These are phyloP conservation scores for Muscina levida DNA, from an alignment of 2,888 invertebrate genomes.

Conservation along the genomic window DNA sequence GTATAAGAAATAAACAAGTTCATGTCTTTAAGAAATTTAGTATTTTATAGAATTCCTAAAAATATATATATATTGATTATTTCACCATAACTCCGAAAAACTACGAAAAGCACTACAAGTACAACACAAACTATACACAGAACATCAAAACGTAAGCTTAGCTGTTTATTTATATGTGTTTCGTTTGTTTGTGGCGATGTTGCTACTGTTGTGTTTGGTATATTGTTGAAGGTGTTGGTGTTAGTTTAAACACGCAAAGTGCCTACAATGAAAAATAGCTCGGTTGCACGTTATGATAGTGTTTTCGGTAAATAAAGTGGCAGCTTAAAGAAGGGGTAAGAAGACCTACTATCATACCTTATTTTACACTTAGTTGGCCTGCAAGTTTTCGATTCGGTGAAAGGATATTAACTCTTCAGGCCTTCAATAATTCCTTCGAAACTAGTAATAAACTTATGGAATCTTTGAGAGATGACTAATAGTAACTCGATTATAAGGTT, in stretches of 20 bases:
- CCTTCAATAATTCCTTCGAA: no score
- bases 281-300: slow-evolving; percentile 72
- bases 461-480: no score
- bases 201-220: slow-evolving; percentile 13
- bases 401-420: no score
- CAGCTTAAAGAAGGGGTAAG: no score
- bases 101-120: no score
- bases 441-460: no score
- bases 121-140: not conserved
- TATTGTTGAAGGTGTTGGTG: slow-evolving; percentile 62
- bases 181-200: slow-evolving; percentile 30
- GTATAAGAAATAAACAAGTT: not conserved
- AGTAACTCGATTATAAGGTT: no score
- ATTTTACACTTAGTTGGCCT: no score
- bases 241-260: slow-evolving; percentile 76
- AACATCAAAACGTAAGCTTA: not conserved
- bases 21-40: slow-evolving; percentile 11
- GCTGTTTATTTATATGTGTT: slow-evolving; percentile 19
- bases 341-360: no score
- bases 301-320: not conserved
- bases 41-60: not conserved
- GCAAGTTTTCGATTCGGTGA: no score
- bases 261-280: slow-evolving; percentile 73
- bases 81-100: slow-evolving; percentile 5
- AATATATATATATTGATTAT: slow-evolving; percentile 10